Conservation (phyloP, 1,140 invertebrate species). For the Acyrthosiphon pisum region DNA sequence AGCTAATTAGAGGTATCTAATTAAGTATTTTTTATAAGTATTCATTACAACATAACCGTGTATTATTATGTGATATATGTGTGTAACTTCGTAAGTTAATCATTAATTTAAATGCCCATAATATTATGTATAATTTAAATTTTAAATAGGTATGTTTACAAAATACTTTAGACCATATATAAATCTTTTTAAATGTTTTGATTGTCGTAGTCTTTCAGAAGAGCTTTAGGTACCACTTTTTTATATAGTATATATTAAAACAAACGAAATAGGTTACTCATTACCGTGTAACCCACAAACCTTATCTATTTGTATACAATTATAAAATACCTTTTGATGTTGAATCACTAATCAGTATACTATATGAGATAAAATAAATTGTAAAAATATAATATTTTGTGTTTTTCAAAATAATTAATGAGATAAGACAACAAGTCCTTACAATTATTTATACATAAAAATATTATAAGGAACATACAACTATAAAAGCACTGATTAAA, state of each 20-base stretch:
- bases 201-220: not conserved
- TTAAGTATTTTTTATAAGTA: not conserved
- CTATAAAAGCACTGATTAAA: not conserved
- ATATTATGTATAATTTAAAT: not conserved
- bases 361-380: not conserved
- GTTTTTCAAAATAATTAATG: not conserved
- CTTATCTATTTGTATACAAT: not conserved
- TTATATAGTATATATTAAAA: not conserved
- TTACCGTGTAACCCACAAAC: not conserved
- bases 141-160: not conserved
- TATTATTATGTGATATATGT: not conserved
- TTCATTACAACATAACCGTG: not conserved
- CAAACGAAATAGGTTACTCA: not conserved
- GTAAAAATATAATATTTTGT: not conserved
- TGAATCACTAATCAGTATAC: not conserved
- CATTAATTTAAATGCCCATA: not conserved
- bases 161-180: not conserved
- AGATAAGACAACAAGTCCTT: not conserved
- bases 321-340: not conserved
- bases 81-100: not conserved
- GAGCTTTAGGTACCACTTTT: not conserved
- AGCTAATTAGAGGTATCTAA: too few relatives aligned
- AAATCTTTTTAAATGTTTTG: not conserved
- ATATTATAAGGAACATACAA: not conserved
- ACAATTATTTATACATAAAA: not conserved